These are phyloP conservation scores for Arctocebus calabarensis DNA, from an alignment of 2,797 vertebrate species.

Conservation along the genomic window DNA sequence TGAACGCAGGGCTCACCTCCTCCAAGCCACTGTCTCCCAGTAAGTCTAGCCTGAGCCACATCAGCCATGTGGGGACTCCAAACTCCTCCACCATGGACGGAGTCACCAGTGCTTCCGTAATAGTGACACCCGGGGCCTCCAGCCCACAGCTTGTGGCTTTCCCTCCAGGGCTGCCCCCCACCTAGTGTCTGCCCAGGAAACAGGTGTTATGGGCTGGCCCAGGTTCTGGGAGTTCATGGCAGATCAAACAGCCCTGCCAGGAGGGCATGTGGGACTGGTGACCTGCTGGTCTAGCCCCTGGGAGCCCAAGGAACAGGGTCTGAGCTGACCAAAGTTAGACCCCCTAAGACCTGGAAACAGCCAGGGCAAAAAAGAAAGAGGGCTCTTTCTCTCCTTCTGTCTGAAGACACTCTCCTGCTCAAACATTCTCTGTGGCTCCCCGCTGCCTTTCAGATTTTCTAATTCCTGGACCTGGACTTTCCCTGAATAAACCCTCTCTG, in stretches of 20 bases:
- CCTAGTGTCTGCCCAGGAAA: constrained; percentile 13
- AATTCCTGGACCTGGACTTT: background rate
- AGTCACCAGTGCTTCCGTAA: constrained; percentile 37
- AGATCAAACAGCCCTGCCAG: background rate
- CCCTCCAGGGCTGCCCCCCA: background rate
- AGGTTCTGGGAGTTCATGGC: background rate
- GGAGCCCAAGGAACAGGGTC: too few species aligned
- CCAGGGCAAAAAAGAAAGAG: too few species aligned
- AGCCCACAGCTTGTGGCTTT: constrained; percentile 39
- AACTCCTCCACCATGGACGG: background rate
- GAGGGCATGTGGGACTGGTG: background rate
- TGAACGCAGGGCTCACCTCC: constrained; percentile 35
- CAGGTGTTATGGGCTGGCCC: background rate
- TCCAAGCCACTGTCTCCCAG: background rate
- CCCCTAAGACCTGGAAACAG: background rate
- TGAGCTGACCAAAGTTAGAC: background rate
- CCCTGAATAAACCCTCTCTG: background rate
- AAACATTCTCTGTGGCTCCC: background rate
- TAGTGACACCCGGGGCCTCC: background rate
- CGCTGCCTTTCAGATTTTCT: background rate
- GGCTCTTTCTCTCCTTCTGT: background rate
- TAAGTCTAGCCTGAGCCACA: background rate
- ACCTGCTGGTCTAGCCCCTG: background rate
- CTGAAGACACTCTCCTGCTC: background rate
- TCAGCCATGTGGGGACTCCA: background rate